Conservation (phyloP, 1,140 invertebrate genomes). For the Drosophila kanapiae region DNA sequence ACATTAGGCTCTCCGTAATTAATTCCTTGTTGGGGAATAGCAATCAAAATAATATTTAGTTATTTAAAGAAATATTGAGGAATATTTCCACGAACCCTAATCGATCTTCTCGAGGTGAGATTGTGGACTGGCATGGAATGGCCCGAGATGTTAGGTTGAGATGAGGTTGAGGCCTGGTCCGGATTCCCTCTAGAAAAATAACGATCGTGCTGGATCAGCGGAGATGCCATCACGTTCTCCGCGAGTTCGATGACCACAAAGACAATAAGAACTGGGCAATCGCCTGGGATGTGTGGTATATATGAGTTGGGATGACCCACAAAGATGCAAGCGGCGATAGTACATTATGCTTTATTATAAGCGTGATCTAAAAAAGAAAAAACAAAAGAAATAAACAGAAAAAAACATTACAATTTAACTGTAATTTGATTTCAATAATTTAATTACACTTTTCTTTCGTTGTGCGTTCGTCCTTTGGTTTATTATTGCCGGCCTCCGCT, state of each 20-base stretch:
- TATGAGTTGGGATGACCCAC: conserved; percentile 30
- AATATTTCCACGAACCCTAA: neutral
- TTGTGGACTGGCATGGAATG: no score
- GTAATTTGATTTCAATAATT: conserved; percentile 84
- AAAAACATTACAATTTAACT: conserved; percentile 68
- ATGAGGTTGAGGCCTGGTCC: neutral
- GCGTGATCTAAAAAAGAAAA: conserved; percentile 4
- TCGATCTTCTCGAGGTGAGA: neutral
- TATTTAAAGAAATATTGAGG: neutral
- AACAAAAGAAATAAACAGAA: neutral
- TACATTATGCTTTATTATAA: conserved; percentile 22
- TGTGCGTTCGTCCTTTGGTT: conserved; percentile 6
- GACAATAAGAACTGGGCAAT: conserved; percentile 23
- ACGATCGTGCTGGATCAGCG: conserved; percentile 30
- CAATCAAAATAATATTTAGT: neutral
- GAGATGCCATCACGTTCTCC: conserved; percentile 33
- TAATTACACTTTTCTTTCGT: conserved; percentile 71
- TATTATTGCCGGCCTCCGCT: conserved; percentile 17
- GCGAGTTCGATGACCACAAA: conserved; percentile 45
- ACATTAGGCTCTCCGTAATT: neutral
- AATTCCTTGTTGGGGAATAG: neutral
- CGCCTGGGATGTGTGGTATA: neutral
- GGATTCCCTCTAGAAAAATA: conserved; percentile 16
- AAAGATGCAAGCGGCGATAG: conserved; percentile 37
- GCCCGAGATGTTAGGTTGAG: neutral